Percentiles rank a stretch among this genome's conserved stretches.
Evolutionary conservation across 2,113 vertebrate genomes (phyloP).

Genomic region (Amphilophus citrinellus): DNA sequence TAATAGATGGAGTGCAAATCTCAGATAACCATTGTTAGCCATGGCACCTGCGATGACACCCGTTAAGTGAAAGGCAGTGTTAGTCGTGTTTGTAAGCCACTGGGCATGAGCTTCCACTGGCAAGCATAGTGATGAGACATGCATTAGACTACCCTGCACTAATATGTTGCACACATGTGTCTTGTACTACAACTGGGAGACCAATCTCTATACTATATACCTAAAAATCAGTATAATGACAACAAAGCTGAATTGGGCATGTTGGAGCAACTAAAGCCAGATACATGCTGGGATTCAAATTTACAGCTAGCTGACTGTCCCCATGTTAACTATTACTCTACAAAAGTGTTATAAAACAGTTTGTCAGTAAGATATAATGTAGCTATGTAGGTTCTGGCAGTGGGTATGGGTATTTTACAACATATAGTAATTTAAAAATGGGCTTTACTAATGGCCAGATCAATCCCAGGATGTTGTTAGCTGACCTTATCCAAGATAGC

Average conservation of each 20-base stretch:
- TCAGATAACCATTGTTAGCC: background rate
- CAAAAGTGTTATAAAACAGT: background rate
- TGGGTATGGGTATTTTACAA: background rate
- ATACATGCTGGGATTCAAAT: too few relatives aligned
- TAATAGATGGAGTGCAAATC: background rate
- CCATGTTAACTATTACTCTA: background rate
- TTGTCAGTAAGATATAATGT: background rate
- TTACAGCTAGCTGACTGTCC: background rate
- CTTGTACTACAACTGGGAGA: background rate
- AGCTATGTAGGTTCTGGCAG: background rate
- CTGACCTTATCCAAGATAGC: background rate
- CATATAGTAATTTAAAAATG: background rate
- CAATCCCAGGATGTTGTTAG: background rate
- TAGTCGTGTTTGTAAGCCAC: background rate
- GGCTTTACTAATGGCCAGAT: background rate
- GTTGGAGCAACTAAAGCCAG: background rate
- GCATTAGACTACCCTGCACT: background rate
- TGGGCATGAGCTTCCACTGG: background rate
- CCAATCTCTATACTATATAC: background rate
- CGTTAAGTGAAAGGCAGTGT: background rate
- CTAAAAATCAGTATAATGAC: background rate
- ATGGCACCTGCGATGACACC: background rate
- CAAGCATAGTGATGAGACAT: background rate
- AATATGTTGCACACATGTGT: background rate
- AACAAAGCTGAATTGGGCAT: background rate